Evolutionary conservation across 2,888 invertebrate genomes (phyloP).

Genomic region (Panzeria rudis): DNA sequence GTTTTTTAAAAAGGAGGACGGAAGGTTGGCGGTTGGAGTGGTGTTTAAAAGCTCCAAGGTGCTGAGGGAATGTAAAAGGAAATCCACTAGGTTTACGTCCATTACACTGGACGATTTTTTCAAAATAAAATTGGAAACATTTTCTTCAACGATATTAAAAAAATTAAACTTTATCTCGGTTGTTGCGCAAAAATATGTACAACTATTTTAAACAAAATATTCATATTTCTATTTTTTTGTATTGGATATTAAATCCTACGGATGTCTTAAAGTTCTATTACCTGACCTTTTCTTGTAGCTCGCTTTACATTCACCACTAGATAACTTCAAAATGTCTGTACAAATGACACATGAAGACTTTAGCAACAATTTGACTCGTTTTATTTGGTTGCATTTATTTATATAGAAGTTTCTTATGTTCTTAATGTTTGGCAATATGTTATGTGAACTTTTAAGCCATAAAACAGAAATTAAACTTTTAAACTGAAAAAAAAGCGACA

Average conservation of each 20-base stretch:
- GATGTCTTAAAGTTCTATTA: background rate
- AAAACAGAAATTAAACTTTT: conserved; percentile 65
- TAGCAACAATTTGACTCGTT: conserved; percentile 35
- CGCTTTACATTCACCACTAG: background rate
- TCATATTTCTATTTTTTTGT: no score
- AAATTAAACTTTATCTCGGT: no score
- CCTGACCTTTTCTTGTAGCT: background rate
- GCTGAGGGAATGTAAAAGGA: no score
- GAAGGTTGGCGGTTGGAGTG: no score
- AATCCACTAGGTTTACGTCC: no score
- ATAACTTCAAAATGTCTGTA: conserved; percentile 34
- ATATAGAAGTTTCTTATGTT: conserved; percentile 35
- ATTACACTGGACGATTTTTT: no score
- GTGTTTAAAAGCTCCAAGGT: no score
- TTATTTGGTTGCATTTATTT: conserved; percentile 49
- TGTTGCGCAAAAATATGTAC: no score
- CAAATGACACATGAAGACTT: conserved; percentile 67
- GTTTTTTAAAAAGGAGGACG: background rate
- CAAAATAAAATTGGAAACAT: no score
- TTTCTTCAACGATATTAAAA: no score
- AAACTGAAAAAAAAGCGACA: conserved; percentile 1
- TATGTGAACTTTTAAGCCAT: conserved; percentile 68
- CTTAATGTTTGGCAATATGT: conserved; percentile 66
- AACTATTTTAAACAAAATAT: no score
- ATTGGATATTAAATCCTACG: background rate